Evolutionary conservation across 2,888 invertebrate species (phyloP).

Genomic region (Steinernema scapterisci): DNA sequence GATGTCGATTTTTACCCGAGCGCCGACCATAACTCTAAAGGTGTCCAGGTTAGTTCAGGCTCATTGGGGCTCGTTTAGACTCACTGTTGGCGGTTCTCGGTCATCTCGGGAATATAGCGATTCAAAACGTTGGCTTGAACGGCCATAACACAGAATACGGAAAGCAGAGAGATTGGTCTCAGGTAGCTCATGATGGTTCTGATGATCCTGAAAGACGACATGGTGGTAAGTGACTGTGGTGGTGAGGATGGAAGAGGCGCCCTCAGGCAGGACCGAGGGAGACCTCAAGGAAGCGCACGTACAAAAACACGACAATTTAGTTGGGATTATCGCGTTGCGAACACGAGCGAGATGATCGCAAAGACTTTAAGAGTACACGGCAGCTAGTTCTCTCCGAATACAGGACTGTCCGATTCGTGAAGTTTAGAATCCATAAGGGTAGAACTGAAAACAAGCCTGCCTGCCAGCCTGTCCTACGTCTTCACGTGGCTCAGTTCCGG

Average conservation of each 20-base stretch:
- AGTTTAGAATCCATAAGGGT: background rate
- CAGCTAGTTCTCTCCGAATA: background rate
- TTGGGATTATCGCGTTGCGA: background rate
- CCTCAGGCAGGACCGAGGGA: background rate
- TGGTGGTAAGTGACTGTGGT: background rate
- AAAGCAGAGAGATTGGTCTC: background rate
- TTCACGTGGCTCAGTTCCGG: background rate
- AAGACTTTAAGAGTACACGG: background rate
- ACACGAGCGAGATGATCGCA: background rate
- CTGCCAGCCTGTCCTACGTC: background rate
- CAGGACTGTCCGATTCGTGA: background rate
- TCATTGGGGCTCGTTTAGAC: background rate
- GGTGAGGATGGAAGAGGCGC: background rate
- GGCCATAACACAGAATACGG: background rate
- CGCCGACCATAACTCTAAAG: background rate
- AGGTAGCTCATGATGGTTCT: background rate
- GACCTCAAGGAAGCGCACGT: background rate
- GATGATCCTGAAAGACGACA: background rate
- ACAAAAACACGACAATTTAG: constrained; percentile 20
- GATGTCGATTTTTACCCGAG: background rate
- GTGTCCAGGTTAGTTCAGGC: background rate
- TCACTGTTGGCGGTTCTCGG: constrained; percentile 1
- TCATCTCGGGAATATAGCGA: constrained; percentile 24
- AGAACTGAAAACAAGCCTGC: background rate
- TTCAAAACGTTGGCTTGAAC: constrained; percentile 5